Conservation (phyloP, 1,140 invertebrate genomes). For the Chironomus striatipennis region DNA sequence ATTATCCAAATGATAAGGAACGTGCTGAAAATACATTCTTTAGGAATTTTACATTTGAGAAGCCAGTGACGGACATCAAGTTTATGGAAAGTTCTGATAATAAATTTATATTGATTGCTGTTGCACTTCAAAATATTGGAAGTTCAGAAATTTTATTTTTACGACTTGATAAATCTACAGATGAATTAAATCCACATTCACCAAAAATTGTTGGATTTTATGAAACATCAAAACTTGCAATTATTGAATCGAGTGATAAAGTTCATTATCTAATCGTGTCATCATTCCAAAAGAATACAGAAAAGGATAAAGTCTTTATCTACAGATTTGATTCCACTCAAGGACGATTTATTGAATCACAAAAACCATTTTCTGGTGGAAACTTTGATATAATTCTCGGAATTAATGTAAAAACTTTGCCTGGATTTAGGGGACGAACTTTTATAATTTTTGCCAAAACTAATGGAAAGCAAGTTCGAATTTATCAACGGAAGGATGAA, state of each 20-base stretch:
- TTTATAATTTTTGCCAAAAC: background rate
- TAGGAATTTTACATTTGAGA: background rate
- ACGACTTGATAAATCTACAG: background rate
- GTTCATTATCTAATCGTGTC: background rate
- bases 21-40: background rate
- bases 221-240: background rate
- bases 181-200: background rate
- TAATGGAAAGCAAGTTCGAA: background rate
- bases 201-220: background rate
- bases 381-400: constrained; percentile 10
- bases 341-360: background rate
- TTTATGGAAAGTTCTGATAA: background rate
- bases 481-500: background rate
- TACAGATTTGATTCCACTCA: background rate
- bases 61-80: background rate
- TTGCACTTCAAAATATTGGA: background rate
- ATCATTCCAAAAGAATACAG: background rate
- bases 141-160: background rate
- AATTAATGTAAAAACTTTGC: background rate
- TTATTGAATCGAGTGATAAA: background rate
- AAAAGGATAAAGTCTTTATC: background rate
- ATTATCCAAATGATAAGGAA: background rate
- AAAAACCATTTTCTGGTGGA: background rate
- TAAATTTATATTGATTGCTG: background rate
- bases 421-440: background rate